These are phyloP conservation scores for Acleris literana DNA, from an alignment of 2,888 invertebrate species.

Conservation along the genomic window DNA sequence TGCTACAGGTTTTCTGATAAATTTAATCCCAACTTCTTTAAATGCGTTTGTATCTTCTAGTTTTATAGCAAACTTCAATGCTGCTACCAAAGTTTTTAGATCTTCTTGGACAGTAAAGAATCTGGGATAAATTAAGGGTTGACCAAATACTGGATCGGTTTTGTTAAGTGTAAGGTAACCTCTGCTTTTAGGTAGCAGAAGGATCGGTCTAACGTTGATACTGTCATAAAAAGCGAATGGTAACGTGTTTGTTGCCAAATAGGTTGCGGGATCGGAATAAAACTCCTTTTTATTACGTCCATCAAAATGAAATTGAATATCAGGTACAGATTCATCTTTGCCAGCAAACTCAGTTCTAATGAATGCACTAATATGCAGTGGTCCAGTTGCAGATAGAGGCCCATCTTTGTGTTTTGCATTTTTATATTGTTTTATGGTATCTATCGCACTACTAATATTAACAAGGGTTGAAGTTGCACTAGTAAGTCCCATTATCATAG, in stretches of 20 bases:
- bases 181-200: slow-evolving; percentile 84
- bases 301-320: slow-evolving; percentile 86
- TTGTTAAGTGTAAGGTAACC: slow-evolving; percentile 85
- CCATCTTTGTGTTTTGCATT: slow-evolving; percentile 58
- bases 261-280: slow-evolving; percentile 79
- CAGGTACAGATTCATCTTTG: slow-evolving; percentile 79
- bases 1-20: slow-evolving; percentile 81
- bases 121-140: slow-evolving; percentile 88
- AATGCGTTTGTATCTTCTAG: slow-evolving; percentile 84
- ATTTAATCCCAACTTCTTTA: slow-evolving; percentile 75
- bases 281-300: slow-evolving; percentile 81
- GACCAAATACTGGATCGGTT: slow-evolving; percentile 86
- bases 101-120: slow-evolving; percentile 86
- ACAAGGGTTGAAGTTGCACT: slow-evolving; percentile 78
- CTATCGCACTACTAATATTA: slow-evolving; percentile 56
- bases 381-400: slow-evolving; percentile 80
- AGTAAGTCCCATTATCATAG: slow-evolving; percentile 78
- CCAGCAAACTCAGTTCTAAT: slow-evolving; percentile 81
- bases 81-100: slow-evolving; percentile 83
- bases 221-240: slow-evolving; percentile 85
- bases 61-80: slow-evolving; percentile 81
- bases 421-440: slow-evolving; percentile 65
- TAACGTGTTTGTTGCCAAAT: slow-evolving; percentile 65
- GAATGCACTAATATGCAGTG: slow-evolving; percentile 83
- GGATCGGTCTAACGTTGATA: slow-evolving; percentile 84